Base-by-base conservation (phyloP, 2,797 vertebrate species). In the Caiman crocodilus region DNA sequence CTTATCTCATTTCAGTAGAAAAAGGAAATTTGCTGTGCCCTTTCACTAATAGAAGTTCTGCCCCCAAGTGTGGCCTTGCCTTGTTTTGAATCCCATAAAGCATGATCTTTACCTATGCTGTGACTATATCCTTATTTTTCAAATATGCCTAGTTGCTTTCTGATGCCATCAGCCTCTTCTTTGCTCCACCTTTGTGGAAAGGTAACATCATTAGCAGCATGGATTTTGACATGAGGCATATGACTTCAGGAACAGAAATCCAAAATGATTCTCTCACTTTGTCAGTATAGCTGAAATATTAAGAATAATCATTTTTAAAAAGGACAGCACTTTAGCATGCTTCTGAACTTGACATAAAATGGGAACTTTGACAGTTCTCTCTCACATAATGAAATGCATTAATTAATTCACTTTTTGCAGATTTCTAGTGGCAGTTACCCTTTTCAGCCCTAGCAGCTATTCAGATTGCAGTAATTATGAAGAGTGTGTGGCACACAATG, bases 371-470 rank as follows among this genome's bases (percentile, higher is more conserved):
- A 93, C 90, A 92, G 81, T 23, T 50, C 57, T 88, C 20, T 94
- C 79, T 94, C 92, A 91, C 74, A 63, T 87, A 92, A 88, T 2
- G 0, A 96, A 95, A 83, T 67, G 28, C 60, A 92, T 92, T 95
- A 96, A 96, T 94, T 92, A 95, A 92, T 93, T 95, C 85, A 60
- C 50, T 95, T 94, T 90, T 87, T 74, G 50, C 32, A 60, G 87
- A 76, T 96, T 94, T 93, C 92, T 94, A 59, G 73, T 69, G 88
- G 63, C 85, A 96, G 84, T 94, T 96, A 89, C 71, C 74, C 90
- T 93, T 94, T 96, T 95, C 87, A 96, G 35, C 84, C 76, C 86
- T 88, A 95, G 81, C 65, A 93, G 73, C 85, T 82, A 90, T 25
- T 95, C 79, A 88, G 83, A 84, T 83, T 95, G 96, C 23, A 67